These are phyloP conservation scores for Urocolius indicus DNA, from an alignment of 2,113 vertebrate genomes.

Conservation along the genomic window DNA sequence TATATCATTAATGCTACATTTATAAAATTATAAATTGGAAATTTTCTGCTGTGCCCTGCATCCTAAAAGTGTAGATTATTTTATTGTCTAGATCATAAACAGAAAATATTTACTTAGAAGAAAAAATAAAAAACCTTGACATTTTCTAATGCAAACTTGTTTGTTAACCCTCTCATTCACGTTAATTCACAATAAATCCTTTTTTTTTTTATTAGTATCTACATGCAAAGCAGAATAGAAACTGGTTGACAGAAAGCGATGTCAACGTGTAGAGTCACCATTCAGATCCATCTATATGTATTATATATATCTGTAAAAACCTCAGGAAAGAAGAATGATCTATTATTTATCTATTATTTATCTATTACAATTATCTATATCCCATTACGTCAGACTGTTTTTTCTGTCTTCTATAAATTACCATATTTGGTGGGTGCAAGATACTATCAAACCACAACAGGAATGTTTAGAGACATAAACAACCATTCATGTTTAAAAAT, in stretches of 20 bases:
- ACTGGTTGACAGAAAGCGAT: neutral
- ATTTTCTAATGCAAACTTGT: conserved; percentile 34
- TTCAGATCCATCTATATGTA: neutral
- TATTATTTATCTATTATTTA: neutral
- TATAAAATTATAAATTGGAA: conserved; percentile 3
- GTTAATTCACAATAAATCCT: neutral
- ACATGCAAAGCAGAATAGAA: neutral
- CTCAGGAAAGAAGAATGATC: neutral
- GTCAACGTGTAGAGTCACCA: neutral
- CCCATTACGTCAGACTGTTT: neutral
- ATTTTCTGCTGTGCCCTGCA: neutral
- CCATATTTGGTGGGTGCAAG: neutral
- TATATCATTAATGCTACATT: neutral
- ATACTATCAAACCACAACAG: neutral
- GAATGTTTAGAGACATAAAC: neutral
- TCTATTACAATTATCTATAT: neutral
- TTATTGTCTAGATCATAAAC: conserved; percentile 34
- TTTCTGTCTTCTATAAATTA: neutral
- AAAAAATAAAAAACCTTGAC: conserved; percentile 47
- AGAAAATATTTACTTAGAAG: conserved; percentile 4
- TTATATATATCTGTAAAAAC: neutral
- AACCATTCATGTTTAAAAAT: neutral
- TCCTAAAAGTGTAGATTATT: conserved; percentile 26
- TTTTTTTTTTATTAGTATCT: neutral
- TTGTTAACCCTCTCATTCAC: conserved; percentile 14